Base-by-base conservation (phyloP, 2,797 vertebrate genomes). In the Pagetopsis macropterus region DNA sequence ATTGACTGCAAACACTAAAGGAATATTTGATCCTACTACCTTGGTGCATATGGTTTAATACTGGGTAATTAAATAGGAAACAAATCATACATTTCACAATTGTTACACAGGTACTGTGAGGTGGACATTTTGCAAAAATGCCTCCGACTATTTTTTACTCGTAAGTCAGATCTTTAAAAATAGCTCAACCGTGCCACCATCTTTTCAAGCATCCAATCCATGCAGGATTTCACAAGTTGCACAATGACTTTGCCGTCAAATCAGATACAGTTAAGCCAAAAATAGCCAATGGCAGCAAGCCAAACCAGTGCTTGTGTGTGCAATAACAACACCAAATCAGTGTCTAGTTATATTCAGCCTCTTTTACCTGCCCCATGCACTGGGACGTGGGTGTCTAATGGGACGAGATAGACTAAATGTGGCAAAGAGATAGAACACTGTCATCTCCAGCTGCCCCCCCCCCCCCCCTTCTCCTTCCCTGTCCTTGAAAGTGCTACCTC, bases 401-500 rank as follows among this genome's bases (percentile, higher is more conserved):
- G 70, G 76, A 81, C 68, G 65, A 83, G 66, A 72, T 69, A 76
- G 45, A 70, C 72, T 2, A 72, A 79, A 81, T 79, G 77, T 82
- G 74, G 76, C 65, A 83, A 79, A 82, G 75, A 82, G 61, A 69
- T 71, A 81, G 64, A 80, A 62, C 60, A 44, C 63, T 19, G 71
- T 80, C 79, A 84, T 87, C 79, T 81, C 69, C 67, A 78, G 57
- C 77, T 78, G 74, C 73, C n/a, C 37, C 50, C 19, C 52, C 27
- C 54, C 9, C 71, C 63, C 46, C 21, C 27, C 68, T 75, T 89
- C 83, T 90, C 87, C 83, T 90, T 88, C 77, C 70, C 77, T 79
- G 90, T 88, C 90, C 90, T 93, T 92, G 91, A 87, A 90, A 87
- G 81, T 64, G 62, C 86, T 89, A 84, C 90, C 88, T 88, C 85